Percentiles rank a stretch among this genome's conserved stretches.
These are phyloP conservation scores for Aethes cnicana DNA, from an alignment of 2,888 invertebrate species.

Conservation along the genomic window DNA sequence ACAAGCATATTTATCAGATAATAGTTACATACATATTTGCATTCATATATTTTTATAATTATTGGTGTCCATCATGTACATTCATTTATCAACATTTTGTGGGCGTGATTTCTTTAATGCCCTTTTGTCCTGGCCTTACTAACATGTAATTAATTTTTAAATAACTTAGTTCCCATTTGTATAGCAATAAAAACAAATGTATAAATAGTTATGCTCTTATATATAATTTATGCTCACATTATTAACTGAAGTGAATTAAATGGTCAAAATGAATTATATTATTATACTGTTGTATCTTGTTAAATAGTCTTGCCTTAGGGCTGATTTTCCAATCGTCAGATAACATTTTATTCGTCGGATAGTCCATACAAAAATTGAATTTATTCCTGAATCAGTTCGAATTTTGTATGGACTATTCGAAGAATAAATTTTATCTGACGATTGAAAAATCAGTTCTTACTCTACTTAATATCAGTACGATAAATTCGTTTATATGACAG, in stretches of 20 bases:
- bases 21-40: slow-evolving; percentile 2
- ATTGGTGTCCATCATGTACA: slow-evolving; percentile 8
- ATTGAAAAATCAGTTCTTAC: too few relatives aligned
- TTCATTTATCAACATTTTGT: slow-evolving; percentile 19
- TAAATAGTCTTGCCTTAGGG: slow-evolving; percentile 28
- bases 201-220: slow-evolving; percentile 10
- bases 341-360: too few relatives aligned
- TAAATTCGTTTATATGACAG: slow-evolving; percentile 18
- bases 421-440: too few relatives aligned
- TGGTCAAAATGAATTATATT: slow-evolving; percentile 10
- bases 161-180: slow-evolving; percentile 20
- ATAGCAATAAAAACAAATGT: slow-evolving; percentile 22
- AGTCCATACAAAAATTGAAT: too few relatives aligned
- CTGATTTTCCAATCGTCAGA: too few relatives aligned
- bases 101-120: slow-evolving; percentile 16
- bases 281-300: slow-evolving; percentile 12
- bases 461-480: slow-evolving; percentile 20
- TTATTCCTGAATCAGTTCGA: too few relatives aligned
- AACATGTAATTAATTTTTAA: neutral
- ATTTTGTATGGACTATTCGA: too few relatives aligned
- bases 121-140: slow-evolving; percentile 14
- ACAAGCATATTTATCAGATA: slow-evolving; percentile 19
- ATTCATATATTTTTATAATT: slow-evolving; percentile 17
- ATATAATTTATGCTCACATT: slow-evolving; percentile 25
- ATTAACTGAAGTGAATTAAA: slow-evolving; percentile 17